phyloP scores from a whole-genome alignment of 2,113 vertebrate genomes.

The Pachyramphus minor region DNA sequence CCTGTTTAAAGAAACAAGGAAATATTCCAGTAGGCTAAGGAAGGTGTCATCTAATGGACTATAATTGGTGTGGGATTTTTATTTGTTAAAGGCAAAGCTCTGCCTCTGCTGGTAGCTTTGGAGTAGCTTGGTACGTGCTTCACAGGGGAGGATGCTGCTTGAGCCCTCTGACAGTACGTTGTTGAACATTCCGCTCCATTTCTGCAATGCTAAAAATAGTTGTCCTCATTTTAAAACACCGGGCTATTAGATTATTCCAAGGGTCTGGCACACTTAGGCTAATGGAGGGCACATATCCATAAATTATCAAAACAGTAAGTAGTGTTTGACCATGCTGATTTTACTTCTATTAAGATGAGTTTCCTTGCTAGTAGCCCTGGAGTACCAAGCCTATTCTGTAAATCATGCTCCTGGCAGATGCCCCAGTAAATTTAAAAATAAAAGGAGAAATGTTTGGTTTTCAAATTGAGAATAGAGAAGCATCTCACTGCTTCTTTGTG shows the following conservation, averaged over 20 bases:
- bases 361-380: background rate
- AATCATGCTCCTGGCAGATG: background rate
- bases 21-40: background rate
- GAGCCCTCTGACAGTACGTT: background rate
- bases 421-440: background rate
- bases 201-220: conserved; percentile 57
- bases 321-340: background rate
- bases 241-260: conserved; percentile 43
- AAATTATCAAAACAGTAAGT: conserved; percentile 55
- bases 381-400: background rate
- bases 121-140: background rate
- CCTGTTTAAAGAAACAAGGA: background rate
- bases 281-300: conserved; percentile 34
- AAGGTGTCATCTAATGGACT: background rate
- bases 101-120: background rate
- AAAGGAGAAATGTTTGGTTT: background rate
- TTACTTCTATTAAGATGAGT: conserved; percentile 9
- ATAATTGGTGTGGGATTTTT: background rate
- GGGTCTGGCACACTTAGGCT: conserved; percentile 1
- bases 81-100: background rate
- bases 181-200: conserved; percentile 57
- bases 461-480: background rate
- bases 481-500: background rate
- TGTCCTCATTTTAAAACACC: conserved; percentile 46
- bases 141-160: background rate